Evolutionary conservation across 2,888 invertebrate species (phyloP), one percentile per base, ranked within the genome.

Genomic region (Hedychridium roseum): DNA sequence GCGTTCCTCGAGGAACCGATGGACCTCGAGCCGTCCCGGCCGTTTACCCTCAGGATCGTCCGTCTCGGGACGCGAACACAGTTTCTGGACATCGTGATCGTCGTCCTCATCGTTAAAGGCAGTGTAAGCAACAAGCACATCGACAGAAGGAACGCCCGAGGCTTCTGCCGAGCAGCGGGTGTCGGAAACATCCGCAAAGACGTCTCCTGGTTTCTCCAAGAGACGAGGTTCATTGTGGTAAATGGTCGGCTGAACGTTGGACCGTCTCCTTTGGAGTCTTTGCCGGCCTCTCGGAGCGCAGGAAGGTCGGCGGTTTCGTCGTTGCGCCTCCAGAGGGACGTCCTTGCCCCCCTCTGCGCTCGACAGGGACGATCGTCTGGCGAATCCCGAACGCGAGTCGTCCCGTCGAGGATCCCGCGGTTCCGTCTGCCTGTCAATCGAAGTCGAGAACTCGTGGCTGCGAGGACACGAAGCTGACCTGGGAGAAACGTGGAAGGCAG

Each of bases 81-180:
- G n/a, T n/a, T n/a, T 31, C 38, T 28, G 48, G 30, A 43, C 54
- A 48, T 58, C 36, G 34, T 50, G 45, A 43, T 46, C 49, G 39
- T 50, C 51, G 32, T 30, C 44, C 41, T 53, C 46, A 44, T 63
- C 48, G 32, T 50, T 64, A 55, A 60, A 66, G 73, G 71, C 71
- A 73, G 73, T 70, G 73, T 70, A 58, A 60, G 61, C 57, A 59
- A 63, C 64, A 55, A 61, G 60, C 49, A 53, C 48, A 43, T 69
- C 54, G 54, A 57, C 50, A 46, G 54, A 43, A 57, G 58, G 38
- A 55, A 31, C 15, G 39, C 40, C 27, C 49, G 28, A 38, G 30
- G 36, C 15, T 12, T 21, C 16, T n/a, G 20, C 35, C 20, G 16
- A 35, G 9, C 15, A 35, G 3, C 35, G 35, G 16, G 15, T 11